Base-by-base conservation (phyloP, 2,888 invertebrate genomes). In the Caenorhabditis afra region DNA sequence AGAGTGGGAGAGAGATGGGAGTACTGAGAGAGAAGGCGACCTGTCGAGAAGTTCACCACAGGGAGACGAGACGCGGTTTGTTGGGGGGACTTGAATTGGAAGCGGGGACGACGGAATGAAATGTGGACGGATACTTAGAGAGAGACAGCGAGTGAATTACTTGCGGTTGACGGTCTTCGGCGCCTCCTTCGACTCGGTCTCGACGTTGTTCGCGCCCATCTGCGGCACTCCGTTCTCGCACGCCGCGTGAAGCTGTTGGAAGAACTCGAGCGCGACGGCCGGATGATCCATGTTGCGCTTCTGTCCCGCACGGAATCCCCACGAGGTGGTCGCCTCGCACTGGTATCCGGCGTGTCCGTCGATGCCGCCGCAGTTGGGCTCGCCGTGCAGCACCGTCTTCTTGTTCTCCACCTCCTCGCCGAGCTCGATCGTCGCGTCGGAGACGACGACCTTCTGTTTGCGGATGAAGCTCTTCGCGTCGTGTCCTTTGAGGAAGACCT, bases 381-480 rank as follows among this genome's bases (percentile, higher is more conserved):
- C n/a, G 7, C 35, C 41, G 37, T 22, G 23, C 1, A 65, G 20
- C 1, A 11, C 39, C 5, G 62, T 70, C 29, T 16, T 14, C 47
- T 70, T 61, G 20, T 55, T 45, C 39, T 35, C 11, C 5, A 70
- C 47, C 39, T 55, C 61, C 37, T 70, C 37, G 5, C 35, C 14
- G 37, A 62, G 39, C 14, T 53, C 37, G 8, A 61, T 47, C 8
- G 37, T 39, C 10, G 44, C 62, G 4, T 10, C 23, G 1, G 61
- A 70, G 4, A 37, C 47, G 3, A 20, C 16, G 47, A 62, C 53
- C 11, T 7, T 47, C 1, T 70, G 62, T 1, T 47, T 45, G 8
- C 22, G 41, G 8, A 62, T 55, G 39, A 61, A 70, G 0, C 47
- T 70, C 22, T 52, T 68, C 10, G 68, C 52, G 18, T 68, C 68